phyloP scores from a whole-genome alignment of 2,888 invertebrate genomes.

The Lasioglossum villosulum region DNA sequence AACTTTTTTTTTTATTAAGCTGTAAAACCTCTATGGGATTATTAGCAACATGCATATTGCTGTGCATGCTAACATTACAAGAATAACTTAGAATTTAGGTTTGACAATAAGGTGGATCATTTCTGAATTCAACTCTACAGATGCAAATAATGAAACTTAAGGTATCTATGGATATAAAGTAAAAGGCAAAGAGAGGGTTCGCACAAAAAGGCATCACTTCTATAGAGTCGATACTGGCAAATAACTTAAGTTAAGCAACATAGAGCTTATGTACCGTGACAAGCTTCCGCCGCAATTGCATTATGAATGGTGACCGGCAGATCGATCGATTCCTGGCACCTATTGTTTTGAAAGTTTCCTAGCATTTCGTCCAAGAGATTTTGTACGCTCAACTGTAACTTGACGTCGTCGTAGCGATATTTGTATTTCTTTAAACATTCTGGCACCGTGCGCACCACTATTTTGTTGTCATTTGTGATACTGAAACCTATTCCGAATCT shows the following conservation, averaged over 20 bases:
- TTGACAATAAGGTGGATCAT: no score
- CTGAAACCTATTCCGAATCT: constrained; percentile 87
- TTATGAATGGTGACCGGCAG: constrained; percentile 85
- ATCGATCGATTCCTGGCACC: constrained; percentile 74
- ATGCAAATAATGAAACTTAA: no score
- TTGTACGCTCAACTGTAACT: constrained; percentile 80
- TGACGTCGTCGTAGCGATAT: constrained; percentile 60
- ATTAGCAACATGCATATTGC: no score
- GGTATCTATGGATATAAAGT: no score
- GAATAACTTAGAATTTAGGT: no score
- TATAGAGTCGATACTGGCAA: no score
- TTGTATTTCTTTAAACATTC: constrained; percentile 86
- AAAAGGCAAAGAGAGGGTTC: no score
- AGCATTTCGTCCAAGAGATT: constrained; percentile 87
- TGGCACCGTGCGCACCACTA: constrained; percentile 87
- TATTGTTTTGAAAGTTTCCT: constrained; percentile 85
- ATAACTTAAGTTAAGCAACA: no score
- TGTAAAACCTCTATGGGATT: no score
- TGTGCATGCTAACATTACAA: no score
- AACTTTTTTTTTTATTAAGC: neutral
- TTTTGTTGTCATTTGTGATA: constrained; percentile 78
- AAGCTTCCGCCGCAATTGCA: constrained; percentile 88
- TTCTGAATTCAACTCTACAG: no score
- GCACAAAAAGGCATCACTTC: no score
- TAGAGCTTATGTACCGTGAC: constrained; percentile 85